Conservation (phyloP, 1,140 invertebrate species). For the Drosophila setifemur region DNA sequence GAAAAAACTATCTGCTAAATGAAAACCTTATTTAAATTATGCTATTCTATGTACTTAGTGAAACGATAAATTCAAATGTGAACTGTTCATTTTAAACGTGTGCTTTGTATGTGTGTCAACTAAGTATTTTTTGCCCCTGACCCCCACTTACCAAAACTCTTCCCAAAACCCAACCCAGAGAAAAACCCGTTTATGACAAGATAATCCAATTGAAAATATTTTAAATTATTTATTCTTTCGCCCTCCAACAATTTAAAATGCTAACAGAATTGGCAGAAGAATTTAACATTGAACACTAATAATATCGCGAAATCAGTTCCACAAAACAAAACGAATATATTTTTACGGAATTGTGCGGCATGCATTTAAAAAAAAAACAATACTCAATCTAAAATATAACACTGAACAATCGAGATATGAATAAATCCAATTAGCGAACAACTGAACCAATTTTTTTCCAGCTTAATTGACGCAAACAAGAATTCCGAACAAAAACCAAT, state of each 20-base stretch:
- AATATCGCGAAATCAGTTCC: constrained; percentile 23
- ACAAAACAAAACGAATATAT: constrained; percentile 7
- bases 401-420: constrained; percentile 14
- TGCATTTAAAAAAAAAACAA: constrained; percentile 48
- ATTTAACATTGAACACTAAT: background rate
- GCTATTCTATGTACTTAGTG: constrained; percentile 58
- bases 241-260: constrained; percentile 35
- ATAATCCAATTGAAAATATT: constrained; percentile 8
- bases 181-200: background rate
- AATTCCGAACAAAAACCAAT: constrained; percentile 3
- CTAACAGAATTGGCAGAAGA: constrained; percentile 26
- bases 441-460: background rate
- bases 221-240: background rate
- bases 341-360: constrained; percentile 65
- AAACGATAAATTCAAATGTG: constrained; percentile 37
- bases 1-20: constrained; percentile 24
- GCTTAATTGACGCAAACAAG: background rate
- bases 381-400: constrained; percentile 1
- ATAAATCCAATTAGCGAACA: constrained; percentile 3
- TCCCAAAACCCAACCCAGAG: background rate
- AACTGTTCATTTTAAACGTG: constrained; percentile 35
- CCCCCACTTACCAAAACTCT: background rate
- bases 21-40: constrained; percentile 47
- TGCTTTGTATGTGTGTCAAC: constrained; percentile 32
- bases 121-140: background rate